Conservation (phyloP, 2,888 invertebrate genomes). For the Meghimatium bilineatum region DNA sequence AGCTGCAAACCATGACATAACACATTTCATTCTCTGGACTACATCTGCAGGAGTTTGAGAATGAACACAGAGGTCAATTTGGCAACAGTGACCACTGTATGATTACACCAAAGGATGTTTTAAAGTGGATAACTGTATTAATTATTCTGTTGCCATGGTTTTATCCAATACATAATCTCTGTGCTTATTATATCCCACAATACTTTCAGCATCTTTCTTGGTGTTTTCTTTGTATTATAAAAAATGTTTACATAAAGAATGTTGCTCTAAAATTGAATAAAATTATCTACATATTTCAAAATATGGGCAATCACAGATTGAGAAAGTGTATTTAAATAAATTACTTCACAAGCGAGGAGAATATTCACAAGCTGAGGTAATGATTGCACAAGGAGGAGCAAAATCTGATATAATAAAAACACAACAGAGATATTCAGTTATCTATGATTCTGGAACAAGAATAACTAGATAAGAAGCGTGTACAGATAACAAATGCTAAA, state of each 20-base stretch:
- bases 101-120: too few relatives aligned
- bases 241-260: neutral
- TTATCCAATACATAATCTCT: neutral
- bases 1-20: too few relatives aligned
- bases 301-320: neutral
- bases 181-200: neutral
- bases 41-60: too few relatives aligned
- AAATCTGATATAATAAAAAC: neutral
- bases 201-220: neutral
- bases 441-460: neutral
- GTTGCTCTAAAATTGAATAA: neutral
- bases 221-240: neutral
- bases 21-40: too few relatives aligned
- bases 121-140: too few relatives aligned
- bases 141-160: neutral
- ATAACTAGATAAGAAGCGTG: neutral
- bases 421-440: neutral
- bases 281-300: neutral
- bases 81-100: too few relatives aligned
- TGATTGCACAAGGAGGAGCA: constrained; percentile 4
- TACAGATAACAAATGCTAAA: neutral
- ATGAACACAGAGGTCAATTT: too few relatives aligned
- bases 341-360: neutral
- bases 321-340: constrained; percentile 4
- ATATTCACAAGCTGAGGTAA: constrained; percentile 8